These are phyloP conservation scores for Seira sanloemensis DNA, from an alignment of 2,888 invertebrate species.

Conservation along the genomic window DNA sequence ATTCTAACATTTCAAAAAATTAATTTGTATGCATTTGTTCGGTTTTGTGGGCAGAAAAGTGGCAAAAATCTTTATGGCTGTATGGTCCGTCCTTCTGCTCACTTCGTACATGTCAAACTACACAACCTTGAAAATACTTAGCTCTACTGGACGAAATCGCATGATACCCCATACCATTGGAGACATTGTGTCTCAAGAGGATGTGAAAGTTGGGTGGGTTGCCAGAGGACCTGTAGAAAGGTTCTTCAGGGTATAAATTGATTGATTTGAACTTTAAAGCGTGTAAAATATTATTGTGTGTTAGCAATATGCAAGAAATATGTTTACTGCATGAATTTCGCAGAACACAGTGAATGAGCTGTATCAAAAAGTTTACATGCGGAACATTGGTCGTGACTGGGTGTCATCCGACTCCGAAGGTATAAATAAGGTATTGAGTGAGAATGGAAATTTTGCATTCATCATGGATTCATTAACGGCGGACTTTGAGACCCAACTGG, in stretches of 20 bases:
- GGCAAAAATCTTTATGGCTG: not conserved
- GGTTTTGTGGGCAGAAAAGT: constrained; percentile 18
- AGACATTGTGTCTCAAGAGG: constrained; percentile 31
- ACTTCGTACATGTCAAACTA: constrained; percentile 41
- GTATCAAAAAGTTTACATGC: constrained; percentile 35
- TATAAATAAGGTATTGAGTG: constrained; percentile 26
- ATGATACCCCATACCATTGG: constrained; percentile 11
- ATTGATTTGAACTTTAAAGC: not conserved
- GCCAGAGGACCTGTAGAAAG: constrained; percentile 49
- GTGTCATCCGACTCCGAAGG: constrained; percentile 27
- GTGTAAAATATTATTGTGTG: not conserved
- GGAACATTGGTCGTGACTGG: constrained; percentile 37
- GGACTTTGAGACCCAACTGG: constrained; percentile 15
- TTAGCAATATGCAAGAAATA: too few species aligned
- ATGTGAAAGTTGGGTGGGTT: constrained; percentile 44
- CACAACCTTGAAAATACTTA: constrained; percentile 18
- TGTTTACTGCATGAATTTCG: not conserved
- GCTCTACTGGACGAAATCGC: not conserved
- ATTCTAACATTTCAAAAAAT: not conserved
- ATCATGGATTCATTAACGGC: constrained; percentile 38
- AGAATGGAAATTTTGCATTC: constrained; percentile 37
- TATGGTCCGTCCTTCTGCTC: constrained; percentile 21
- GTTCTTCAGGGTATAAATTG: constrained; percentile 27
- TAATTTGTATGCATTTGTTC: not conserved
- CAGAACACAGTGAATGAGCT: constrained; percentile 41